phyloP scores from a whole-genome alignment of 2,888 invertebrate genomes.

The Cerceris ruficornis region DNA sequence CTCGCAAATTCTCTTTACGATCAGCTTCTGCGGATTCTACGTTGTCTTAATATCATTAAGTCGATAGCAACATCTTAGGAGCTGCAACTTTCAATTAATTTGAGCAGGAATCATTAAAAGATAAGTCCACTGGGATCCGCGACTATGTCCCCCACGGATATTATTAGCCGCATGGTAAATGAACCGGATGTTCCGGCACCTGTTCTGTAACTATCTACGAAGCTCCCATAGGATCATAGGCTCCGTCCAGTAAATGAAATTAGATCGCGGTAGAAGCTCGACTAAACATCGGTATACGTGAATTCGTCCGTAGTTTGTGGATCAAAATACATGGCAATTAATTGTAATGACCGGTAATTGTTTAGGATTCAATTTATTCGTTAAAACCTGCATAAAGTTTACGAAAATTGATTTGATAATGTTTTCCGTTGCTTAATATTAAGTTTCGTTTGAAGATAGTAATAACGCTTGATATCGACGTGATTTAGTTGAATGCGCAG shows the following conservation, averaged over 20 bases:
- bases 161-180: conserved; percentile 62
- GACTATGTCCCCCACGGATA: conserved; percentile 29
- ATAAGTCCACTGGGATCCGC: conserved; percentile 45
- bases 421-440: no score
- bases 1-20: no score
- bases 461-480: no score
- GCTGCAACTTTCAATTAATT: conserved; percentile 51
- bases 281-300: conserved; percentile 43
- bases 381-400: no score
- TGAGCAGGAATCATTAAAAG: conserved; percentile 59
- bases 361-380: no score
- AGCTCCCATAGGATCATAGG: conserved; percentile 47
- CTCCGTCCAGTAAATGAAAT: conserved; percentile 47
- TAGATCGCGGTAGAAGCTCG: conserved; percentile 36
- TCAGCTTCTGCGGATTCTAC: no score
- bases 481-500: no score
- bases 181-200: conserved; percentile 56
- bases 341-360: neutral
- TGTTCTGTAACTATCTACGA: conserved; percentile 58
- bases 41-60: conserved; percentile 15
- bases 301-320: neutral
- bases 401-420: no score
- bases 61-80: conserved; percentile 11
- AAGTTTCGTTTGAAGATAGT: no score
- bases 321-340: neutral